Evolutionary conservation across 2,113 vertebrate genomes (phyloP).

Genomic region (Ariopsis seemanni): DNA sequence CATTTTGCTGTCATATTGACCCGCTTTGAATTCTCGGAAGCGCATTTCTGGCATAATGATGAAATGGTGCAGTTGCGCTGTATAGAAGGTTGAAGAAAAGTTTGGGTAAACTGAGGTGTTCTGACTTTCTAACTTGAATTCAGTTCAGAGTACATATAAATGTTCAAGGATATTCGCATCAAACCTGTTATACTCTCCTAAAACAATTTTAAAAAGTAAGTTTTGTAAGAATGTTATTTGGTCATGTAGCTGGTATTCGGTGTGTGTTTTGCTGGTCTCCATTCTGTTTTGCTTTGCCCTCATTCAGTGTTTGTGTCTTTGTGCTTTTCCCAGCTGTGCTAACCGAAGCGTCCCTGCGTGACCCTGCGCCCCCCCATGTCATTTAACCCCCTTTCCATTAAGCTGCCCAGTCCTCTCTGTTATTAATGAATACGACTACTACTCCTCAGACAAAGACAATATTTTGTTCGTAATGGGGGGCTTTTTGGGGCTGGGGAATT

Average conservation of each 20-base stretch:
- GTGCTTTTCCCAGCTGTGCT: constrained; percentile 53
- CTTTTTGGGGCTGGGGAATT: constrained; percentile 62
- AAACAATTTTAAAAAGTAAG: neutral
- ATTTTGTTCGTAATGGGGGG: constrained; percentile 33
- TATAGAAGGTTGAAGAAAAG: neutral
- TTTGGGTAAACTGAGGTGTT: neutral
- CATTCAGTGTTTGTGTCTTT: constrained; percentile 36
- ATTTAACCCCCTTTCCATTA: constrained; percentile 50
- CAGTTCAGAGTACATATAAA: neutral
- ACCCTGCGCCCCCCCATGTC: constrained; percentile 7
- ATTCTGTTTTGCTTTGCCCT: neutral
- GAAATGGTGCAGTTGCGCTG: neutral
- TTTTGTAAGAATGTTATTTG: neutral
- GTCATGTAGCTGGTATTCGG: neutral
- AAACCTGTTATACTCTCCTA: neutral
- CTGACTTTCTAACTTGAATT: neutral
- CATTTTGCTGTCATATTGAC: neutral
- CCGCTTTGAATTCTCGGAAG: no score
- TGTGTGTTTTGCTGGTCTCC: neutral
- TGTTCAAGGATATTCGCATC: neutral
- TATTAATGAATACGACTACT: constrained; percentile 43
- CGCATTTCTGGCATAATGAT: neutral
- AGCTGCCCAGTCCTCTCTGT: neutral
- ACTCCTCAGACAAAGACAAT: constrained; percentile 46
- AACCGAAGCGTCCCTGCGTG: constrained; percentile 31